Conservation (phyloP, 2,888 invertebrate species). For the Hofmannophila pseudospretella region DNA sequence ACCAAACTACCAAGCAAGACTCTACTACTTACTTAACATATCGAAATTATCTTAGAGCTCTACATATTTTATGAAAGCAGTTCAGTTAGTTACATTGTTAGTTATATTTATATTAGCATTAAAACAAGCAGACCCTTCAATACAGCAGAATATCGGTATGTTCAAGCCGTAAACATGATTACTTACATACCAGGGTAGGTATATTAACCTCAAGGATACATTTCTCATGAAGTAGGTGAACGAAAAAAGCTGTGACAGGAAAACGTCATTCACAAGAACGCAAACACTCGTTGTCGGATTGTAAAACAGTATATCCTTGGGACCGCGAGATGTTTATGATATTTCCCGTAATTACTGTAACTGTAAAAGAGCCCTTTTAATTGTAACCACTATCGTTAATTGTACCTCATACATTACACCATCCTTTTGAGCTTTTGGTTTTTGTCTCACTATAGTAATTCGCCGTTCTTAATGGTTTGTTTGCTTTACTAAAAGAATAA, state of each 20-base stretch:
- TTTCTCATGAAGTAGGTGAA: slow-evolving; percentile 22
- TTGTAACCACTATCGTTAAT: slow-evolving; percentile 40
- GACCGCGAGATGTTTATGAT: slow-evolving; percentile 51
- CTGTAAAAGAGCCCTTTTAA: slow-evolving; percentile 49
- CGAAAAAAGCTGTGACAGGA: slow-evolving; percentile 48
- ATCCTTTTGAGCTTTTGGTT: slow-evolving; percentile 15
- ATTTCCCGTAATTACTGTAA: slow-evolving; percentile 67
- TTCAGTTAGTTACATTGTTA: too few relatives aligned
- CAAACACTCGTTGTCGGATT: slow-evolving; percentile 28
- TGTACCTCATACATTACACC: slow-evolving; percentile 24
- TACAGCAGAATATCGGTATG: too few relatives aligned
- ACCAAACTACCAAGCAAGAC: too few relatives aligned
- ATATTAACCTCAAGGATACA: slow-evolving; percentile 15
- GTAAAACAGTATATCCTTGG: slow-evolving; percentile 48
- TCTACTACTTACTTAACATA: too few relatives aligned
- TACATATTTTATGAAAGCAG: too few relatives aligned
- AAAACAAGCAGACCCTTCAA: too few relatives aligned
- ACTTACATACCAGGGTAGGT: too few relatives aligned
- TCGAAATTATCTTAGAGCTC: too few relatives aligned
- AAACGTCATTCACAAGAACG: slow-evolving; percentile 42
- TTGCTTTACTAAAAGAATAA: not conserved
- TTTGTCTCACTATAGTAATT: slow-evolving; percentile 15
- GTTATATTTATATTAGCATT: too few relatives aligned
- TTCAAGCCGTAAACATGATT: too few relatives aligned
- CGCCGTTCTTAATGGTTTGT: slow-evolving; percentile 19